Base-by-base conservation (phyloP, 1,140 invertebrate genomes). In the Bilobella aurantiaca region DNA sequence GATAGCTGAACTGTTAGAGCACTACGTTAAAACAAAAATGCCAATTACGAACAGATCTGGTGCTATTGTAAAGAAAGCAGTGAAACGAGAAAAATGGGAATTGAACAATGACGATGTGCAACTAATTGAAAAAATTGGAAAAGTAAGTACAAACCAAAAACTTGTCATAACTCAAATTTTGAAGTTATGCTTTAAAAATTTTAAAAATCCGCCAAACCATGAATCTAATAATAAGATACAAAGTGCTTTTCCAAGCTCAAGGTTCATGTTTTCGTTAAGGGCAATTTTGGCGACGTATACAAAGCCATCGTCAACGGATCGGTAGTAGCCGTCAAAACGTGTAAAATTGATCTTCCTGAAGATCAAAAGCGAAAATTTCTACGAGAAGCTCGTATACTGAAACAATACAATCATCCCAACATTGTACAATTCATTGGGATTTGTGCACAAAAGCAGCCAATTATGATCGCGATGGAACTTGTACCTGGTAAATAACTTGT, bases 381-480 rank as follows among this genome's bases (percentile, higher is more conserved):
- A 23, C 92, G 95, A 77, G 94, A 98, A 76, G 95, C 94, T 0
- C 81, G 93, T 68, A 97, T 98, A 64, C 80, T 98, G 2, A 96
- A 96, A 74, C 93, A 97, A 76, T 98, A 97, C 76, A 89, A 96
- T 77, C 95, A 98, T 81, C 91, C 91, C 0, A 98, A 98, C 78
- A 91, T 96, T 72, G 93, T 96, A 5, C 87, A 91, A 74, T 84
- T 98, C n/a, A 96, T 97, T 71, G 95, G 95, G 25, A 97, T 98
- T 72, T 96, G 93, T 74, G 93, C 96, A 57, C 93, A 96, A 76
- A 94, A 96, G 75, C 93, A 97, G 74, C 96, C 96, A 0, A 95
- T 98, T 58, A 97, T 98, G 94, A 97, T 98, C 74, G 91, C 98
- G 25, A 96, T 98, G 93, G 95, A 98, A 80, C 81, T 95, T 62